Base-by-base conservation (phyloP, 1,140 invertebrate genomes). In the Pissodes strobi region DNA sequence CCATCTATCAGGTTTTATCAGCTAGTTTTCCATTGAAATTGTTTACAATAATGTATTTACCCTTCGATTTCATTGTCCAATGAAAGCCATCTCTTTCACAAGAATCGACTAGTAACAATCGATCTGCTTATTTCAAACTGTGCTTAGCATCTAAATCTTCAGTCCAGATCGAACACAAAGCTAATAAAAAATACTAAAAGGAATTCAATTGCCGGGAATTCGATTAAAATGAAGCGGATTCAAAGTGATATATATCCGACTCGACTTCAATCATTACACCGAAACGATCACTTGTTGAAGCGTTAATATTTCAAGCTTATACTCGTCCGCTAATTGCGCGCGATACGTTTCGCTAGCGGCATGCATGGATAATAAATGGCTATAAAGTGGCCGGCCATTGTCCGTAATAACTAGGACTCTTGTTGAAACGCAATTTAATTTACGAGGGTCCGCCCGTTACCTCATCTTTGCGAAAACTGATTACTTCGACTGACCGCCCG, bases 401-500 rank as follows among this genome's bases (percentile, higher is more conserved):
- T 64, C 45, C 52, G 21, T 58, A 58, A 57, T 58, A 57, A 58
- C 62, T 37, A 52, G 46, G 18, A 64, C 62, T 64, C 62, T 64
- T 57, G 62, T 46, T 17, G 53, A 58, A 57, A 51, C 45, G 39
- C 53, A 64, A 64, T 64, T 64, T 46, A 64, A 64, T 57, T 64
- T 58, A 58, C 48, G 62, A 64, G 62, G 45, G 53, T 57, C 34
- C 43, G 25, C 46, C 51, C 46, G 30, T 55, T 61, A 64, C 61
- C 62, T 64, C 53, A 58, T 64, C 62, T 64, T 64, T 60, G 18
- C 15, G 9, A 64, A 66, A 61, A 38, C 34, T 34, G 62, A 58
- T 46, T 67, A 64, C 12, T 15, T 61, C 38, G 66, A 57, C 41
- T 48, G 45, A 76, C 75, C 64, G 37, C 13, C 46, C 62, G 62